Evolutionary conservation across 1,140 invertebrate genomes (phyloP).

Genomic region (Lerema accius): DNA sequence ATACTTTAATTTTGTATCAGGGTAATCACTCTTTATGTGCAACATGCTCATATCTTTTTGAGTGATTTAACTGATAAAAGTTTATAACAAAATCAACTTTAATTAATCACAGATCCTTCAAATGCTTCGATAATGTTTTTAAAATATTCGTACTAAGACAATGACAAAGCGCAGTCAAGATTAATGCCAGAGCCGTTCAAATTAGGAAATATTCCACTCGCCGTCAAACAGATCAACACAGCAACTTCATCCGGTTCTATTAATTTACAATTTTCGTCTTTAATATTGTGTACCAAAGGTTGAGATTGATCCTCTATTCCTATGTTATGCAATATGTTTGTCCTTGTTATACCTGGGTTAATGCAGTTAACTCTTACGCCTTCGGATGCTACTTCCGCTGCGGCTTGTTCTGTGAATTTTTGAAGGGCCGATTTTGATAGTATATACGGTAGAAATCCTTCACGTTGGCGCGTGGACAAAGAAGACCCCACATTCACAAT

Average conservation of each 20-base stretch:
- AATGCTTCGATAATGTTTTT: neutral
- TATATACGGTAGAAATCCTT: constrained; percentile 42
- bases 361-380: constrained; percentile 87
- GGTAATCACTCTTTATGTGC: too few species aligned
- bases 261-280: constrained; percentile 89
- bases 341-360: constrained; percentile 85
- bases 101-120: neutral
- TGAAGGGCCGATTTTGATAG: constrained; percentile 77
- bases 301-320: constrained; percentile 84
- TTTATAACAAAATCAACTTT: too few species aligned
- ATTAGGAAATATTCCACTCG: constrained; percentile 87
- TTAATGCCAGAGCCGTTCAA: constrained; percentile 90
- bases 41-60: too few species aligned
- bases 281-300: constrained; percentile 78
- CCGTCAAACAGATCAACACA: constrained; percentile 89
- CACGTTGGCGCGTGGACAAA: constrained; percentile 35
- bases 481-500: constrained; percentile 53
- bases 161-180: constrained; percentile 87
- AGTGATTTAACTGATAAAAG: too few species aligned
- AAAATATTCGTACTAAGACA: neutral
- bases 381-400: constrained; percentile 79
- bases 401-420: constrained; percentile 86
- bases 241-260: constrained; percentile 89
- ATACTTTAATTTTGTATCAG: too few species aligned
- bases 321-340: constrained; percentile 83